Conservation (phyloP, 2,797 vertebrate genomes). For the Coregonus sp. region DNA sequence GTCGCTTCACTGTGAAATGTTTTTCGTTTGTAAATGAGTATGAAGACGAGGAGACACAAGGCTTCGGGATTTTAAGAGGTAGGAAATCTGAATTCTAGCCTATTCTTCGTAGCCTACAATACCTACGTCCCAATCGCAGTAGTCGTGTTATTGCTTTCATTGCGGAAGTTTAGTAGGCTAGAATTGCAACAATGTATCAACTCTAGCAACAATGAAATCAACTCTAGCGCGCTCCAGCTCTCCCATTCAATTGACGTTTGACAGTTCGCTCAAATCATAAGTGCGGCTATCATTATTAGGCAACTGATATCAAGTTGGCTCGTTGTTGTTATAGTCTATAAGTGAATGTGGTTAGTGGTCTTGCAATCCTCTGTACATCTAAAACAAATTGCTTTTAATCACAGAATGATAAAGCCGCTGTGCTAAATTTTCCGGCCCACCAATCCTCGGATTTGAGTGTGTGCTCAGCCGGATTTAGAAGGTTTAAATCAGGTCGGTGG, state of each 20-base stretch:
- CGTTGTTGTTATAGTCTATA: not conserved
- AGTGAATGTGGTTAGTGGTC: not conserved
- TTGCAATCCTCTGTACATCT: not conserved
- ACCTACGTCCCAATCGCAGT: not conserved
- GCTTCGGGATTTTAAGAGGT: conserved; percentile 61
- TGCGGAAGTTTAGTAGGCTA: not conserved
- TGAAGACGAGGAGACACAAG: conserved; percentile 42
- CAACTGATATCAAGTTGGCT: not conserved
- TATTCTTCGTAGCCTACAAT: conserved; percentile 15
- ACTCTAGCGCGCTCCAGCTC: too few species aligned
- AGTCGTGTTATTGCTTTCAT: not conserved
- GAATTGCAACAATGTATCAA: not conserved
- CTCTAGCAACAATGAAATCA: too few species aligned
- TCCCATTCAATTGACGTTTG: conserved; percentile 1
- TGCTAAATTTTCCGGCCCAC: conserved; percentile 47
- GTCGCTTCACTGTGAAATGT: conserved; percentile 13
- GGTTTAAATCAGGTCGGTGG: conserved; percentile 28
- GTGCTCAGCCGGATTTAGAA: conserved; percentile 51
- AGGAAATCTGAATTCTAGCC: conserved; percentile 39
- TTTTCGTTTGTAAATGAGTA: conserved; percentile 68
- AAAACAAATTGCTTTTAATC: conserved; percentile 22
- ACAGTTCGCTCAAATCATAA: not conserved
- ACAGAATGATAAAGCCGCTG: conserved; percentile 20
- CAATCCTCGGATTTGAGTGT: conserved; percentile 61
- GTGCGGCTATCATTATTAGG: not conserved